phyloP scores from a whole-genome alignment of 2,113 vertebrate genomes.

The Nyctereutes procyonoides region DNA sequence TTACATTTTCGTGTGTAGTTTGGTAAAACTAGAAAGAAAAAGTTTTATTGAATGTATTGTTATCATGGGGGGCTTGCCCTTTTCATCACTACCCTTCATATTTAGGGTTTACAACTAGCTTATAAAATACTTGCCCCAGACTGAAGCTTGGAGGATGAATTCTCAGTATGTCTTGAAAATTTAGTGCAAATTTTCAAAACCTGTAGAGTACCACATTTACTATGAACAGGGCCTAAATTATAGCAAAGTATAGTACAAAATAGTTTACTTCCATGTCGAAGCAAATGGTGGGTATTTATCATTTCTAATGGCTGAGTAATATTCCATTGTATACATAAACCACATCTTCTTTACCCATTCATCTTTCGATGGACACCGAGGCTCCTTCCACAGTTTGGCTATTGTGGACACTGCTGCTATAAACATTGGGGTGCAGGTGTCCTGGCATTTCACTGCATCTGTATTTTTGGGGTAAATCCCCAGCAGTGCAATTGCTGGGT shows the following conservation, averaged over 20 bases:
- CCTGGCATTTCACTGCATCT: no score
- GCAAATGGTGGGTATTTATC: no score
- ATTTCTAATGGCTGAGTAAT: no score
- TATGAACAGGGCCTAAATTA: conserved; percentile 64
- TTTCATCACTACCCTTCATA: conserved; percentile 33
- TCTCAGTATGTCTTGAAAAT: conserved; percentile 56
- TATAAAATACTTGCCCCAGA: conserved; percentile 51
- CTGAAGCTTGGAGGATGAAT: conserved; percentile 62
- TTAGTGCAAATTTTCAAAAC: conserved; percentile 74
- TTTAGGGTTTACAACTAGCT: conserved; percentile 66
- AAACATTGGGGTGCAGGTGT: no score
- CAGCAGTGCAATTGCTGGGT: no score
- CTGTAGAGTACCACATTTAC: conserved; percentile 34
- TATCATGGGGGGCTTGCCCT: neutral
- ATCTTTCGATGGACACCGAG: no score
- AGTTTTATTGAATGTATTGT: conserved; percentile 2
- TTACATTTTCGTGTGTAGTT: conserved; percentile 67
- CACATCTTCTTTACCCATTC: no score
- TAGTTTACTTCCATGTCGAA: neutral
- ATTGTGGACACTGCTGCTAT: no score
- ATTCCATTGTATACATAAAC: no score
- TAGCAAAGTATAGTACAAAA: conserved; percentile 67
- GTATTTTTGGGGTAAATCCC: no score
- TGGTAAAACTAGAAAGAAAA: conserved; percentile 71
- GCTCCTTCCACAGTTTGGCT: no score